phyloP scores from a whole-genome alignment of 2,113 vertebrate species.

The Podarcis raffonei region DNA sequence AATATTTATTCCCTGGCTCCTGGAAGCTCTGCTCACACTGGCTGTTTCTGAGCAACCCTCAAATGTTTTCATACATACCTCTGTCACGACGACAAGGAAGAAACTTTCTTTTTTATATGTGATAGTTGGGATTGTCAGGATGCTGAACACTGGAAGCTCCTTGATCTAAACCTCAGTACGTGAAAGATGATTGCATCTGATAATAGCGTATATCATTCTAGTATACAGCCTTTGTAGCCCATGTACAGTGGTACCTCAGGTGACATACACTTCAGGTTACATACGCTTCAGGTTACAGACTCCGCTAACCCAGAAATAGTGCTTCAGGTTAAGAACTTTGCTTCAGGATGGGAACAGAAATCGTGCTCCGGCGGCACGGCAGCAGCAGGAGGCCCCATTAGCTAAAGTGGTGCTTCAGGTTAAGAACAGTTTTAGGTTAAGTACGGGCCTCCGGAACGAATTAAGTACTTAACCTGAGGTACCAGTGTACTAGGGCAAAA shows the following conservation, averaged over 20 bases:
- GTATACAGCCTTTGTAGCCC: not conserved
- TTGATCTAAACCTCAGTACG: not conserved
- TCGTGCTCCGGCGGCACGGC: too few relatives aligned
- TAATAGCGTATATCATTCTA: not conserved
- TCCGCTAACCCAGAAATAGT: too few relatives aligned
- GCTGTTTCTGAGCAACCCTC: not conserved
- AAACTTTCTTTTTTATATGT: not conserved
- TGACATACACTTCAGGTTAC: too few relatives aligned
- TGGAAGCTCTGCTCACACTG: not conserved
- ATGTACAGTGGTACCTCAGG: too few relatives aligned
- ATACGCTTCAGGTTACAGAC: too few relatives aligned
- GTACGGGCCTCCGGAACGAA: too few relatives aligned
- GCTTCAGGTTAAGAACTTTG: too few relatives aligned
- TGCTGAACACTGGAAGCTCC: not conserved
- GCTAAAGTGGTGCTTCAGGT: too few relatives aligned
- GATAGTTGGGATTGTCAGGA: not conserved
- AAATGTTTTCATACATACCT: not conserved
- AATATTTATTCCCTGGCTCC: not conserved
- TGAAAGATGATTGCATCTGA: not conserved
- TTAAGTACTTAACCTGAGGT: too few relatives aligned
- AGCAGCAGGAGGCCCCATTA: too few relatives aligned
- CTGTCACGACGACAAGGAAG: not conserved
- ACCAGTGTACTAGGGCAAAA: not conserved
- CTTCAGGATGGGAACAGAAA: too few relatives aligned
- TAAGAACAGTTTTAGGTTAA: too few relatives aligned